Evolutionary conservation across 2,888 invertebrate genomes (phyloP).

Genomic region (Hydriomena furcata): DNA sequence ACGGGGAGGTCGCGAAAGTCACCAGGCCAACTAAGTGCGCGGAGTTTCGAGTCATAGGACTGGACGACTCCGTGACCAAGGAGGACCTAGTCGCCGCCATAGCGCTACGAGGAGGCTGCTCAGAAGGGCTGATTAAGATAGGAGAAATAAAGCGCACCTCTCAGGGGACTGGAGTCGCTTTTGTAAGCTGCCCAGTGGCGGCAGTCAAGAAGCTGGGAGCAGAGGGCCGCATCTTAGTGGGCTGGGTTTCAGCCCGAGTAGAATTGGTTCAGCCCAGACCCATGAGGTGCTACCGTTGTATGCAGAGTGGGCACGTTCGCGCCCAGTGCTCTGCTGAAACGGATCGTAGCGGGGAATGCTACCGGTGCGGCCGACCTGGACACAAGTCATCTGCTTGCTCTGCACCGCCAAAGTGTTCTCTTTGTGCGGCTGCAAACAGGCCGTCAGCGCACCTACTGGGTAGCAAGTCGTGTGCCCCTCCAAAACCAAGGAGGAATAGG

Average conservation of each 20-base stretch:
- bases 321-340: not conserved
- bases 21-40: slow-evolving; percentile 10
- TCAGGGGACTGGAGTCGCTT: not conserved
- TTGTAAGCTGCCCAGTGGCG: not conserved
- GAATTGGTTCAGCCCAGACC: not conserved
- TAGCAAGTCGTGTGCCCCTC: not conserved
- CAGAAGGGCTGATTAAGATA: not conserved
- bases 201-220: not conserved
- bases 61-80: slow-evolving; percentile 7
- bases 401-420: not conserved
- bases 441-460: not conserved
- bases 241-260: not conserved
- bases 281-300: slow-evolving; percentile 5
- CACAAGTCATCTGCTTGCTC: not conserved
- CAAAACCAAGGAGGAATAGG: no score
- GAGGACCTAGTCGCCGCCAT: not conserved
- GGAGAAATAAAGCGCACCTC: not conserved
- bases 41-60: slow-evolving; percentile 1
- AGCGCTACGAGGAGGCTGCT: not conserved
- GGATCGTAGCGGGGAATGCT: slow-evolving; percentile 5
- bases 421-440: not conserved
- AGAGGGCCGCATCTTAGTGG: not conserved
- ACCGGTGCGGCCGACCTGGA: not conserved
- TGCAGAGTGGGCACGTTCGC: not conserved
- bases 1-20: not conserved